Evolutionary conservation across 2,113 vertebrate species (phyloP), one percentile per base, ranked within the genome.

Genomic region (Cardinalis cardinalis): DNA sequence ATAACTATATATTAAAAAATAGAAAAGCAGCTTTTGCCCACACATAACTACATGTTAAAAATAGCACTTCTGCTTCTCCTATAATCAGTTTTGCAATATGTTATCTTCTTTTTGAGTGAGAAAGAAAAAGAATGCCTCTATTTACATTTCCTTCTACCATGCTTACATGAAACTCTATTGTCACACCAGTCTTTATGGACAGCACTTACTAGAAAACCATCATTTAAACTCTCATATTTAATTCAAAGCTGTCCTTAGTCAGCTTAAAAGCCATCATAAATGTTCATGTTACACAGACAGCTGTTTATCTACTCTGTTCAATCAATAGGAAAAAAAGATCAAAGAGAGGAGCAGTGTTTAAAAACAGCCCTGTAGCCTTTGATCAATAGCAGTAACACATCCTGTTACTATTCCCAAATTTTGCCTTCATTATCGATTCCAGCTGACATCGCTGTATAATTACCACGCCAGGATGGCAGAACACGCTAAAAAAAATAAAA

Each of bases 321-420:
- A 87, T 92, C 58, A 40, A 92, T 61, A 87, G 23, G 14, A 48
- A 87, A 64, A 55, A 89, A 77, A 82, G 74, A 80, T 92, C 86
- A 91, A 84, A 93, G 88, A 87, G 49, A 86, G 59, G 1, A 55
- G 40, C 41, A 48, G 74, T 73, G 84, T 90, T 86, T 94, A 93
- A 80, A 91, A 86, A 70, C 73, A 89, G 78, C 44, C 64, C 65
- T 7, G 12, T 16, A 61, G 75, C 46, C 59, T 95, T 77, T 76
- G 81, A 82, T 94, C 84, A 84, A 91, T 53, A 92, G 84, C 53
- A 91, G 53, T 56, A 91, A 86, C 66, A 87, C 46, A 89, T 71
- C 78, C 36, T 12, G 14, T 53, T 49, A 56, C 86, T 92, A 69
- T 86, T 92, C 84, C 90, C 59, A 87, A 90, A 92, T 84, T 64